Conservation (phyloP, 2,113 vertebrate species). For the Ameiurus melas region DNA sequence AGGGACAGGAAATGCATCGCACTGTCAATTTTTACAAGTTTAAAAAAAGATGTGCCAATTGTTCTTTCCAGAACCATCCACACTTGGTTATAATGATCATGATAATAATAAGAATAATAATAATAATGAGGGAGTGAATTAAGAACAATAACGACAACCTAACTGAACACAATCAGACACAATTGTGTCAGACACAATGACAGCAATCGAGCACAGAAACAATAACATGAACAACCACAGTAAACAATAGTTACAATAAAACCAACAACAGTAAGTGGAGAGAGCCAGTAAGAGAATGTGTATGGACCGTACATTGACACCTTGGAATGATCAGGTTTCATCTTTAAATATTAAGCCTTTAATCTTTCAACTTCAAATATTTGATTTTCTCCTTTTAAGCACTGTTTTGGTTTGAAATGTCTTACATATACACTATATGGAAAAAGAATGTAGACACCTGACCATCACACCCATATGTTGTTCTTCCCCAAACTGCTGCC, state of each 20-base stretch:
- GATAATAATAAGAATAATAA: not conserved
- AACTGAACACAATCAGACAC: not conserved
- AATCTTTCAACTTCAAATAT: not conserved
- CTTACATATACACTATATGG: not conserved
- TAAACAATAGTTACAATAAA: not conserved
- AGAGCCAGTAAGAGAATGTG: no score
- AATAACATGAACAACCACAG: not conserved
- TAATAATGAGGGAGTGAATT: not conserved
- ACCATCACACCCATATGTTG: not conserved
- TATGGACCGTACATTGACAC: no score
- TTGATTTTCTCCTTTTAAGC: not conserved
- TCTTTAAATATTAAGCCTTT: no score
- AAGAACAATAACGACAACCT: not conserved
- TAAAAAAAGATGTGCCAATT: conserved; percentile 10
- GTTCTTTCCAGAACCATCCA: conserved; percentile 33
- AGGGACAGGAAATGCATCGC: conserved; percentile 59
- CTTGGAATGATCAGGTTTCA: no score
- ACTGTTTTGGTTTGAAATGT: not conserved
- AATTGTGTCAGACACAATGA: not conserved
- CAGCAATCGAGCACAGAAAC: not conserved
- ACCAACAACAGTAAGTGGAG: not conserved
- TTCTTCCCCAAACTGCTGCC: not conserved
- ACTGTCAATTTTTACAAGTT: conserved; percentile 23
- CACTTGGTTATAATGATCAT: not conserved
- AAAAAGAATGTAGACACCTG: not conserved